Evolutionary conservation across 1,140 invertebrate genomes (phyloP), one percentile per base, ranked within the genome.

Genomic region (Bombus terrestris): DNA sequence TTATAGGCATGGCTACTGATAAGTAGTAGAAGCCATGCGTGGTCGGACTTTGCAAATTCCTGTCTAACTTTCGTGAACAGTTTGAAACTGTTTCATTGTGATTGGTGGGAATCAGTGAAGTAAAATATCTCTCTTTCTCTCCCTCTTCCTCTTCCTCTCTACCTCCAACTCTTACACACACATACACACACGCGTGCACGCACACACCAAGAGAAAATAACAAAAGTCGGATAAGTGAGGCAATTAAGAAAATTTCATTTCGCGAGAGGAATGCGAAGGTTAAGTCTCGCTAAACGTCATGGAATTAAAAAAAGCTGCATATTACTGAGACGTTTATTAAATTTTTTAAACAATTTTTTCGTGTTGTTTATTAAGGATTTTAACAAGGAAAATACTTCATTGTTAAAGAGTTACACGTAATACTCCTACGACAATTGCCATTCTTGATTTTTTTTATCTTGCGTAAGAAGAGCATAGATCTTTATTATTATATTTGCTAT

Each of bases 241-340:
- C 5, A 77, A 77, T 77, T 78, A 83, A 69, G 5, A 64, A 43
- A 78, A 77, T 83, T 83, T 69, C 53, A 69, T 69, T 57, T 83
- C 62, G 35, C 43, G 18, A 41, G 18, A 41, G 47, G 81, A 77
- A 77, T 83, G 35, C 22, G 37, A 77, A 76, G 35, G 22, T 32
- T 82, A 32, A 22, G 13, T 22, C n/a, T 64, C 71, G 41, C 28
- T 6, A 22, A 53, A 53, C 18, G 18, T 41, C 22, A 47, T 0
- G 47, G 18, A 81, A 81, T 72, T 59, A 32, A 28, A 71, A n/a
- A 66, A 13, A 47, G 39, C 2, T 78, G 41, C 1, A 37, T 78
- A 66, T 62, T 80, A 59, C 39, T 43, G 47, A 25, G 32, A 39
- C 25, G 32, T 80, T 59, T 35, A 71, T 80, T 71, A 80, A 57